Base-by-base conservation (phyloP, 2,113 vertebrate species). In the Pseudorectes ferrugineus region DNA sequence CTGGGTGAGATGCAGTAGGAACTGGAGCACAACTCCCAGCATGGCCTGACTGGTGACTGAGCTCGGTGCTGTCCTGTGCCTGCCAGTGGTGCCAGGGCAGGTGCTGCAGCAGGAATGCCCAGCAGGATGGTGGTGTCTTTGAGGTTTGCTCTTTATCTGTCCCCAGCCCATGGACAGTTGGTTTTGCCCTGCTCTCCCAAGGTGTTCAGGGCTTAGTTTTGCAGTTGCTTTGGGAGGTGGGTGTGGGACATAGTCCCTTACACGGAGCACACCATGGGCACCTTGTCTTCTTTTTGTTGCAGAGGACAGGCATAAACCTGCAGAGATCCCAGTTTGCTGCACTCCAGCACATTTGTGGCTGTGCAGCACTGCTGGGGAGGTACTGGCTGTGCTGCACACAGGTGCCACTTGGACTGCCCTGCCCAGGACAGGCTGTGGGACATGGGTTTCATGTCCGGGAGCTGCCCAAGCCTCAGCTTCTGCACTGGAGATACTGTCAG, bases 11-110 rank as follows among this genome's bases (percentile, higher is more conserved):
- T 63, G 66, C 16, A 5, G 0, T 1, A 65, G 84, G 91, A 81
- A 12, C 31, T 0, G 2, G 48, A 84, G 84, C 77, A 43, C 25
- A 79, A 7, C 66, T 77, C 28, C 4, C 8, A 35, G 38, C 26
- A 2, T 2, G 4, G 45, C 22, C 52, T 25, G 61, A 26, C 1
- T 10, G 29, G n/a, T 0, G 9, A 10, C 55, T 2, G 4, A 48
- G 61, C 42, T 75, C 15, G 4, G 19, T 68, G 73, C 73, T 80
- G 33, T 51, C 48, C 63, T 35, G 40, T 17, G 48, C 22, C 55
- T 43, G n/a, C 48, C 51, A 74, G 36, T 6, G 36, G 9, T 80
- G 36, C 48, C 36, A 40, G 46, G 54, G 40, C 25, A 12, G 24
- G 8, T 40, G 61, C 74, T 84, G 73, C 43, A 63, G 66, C 49